Conservation (phyloP, 2,797 vertebrate genomes). For the Melanogrammus aeglefinus region DNA sequence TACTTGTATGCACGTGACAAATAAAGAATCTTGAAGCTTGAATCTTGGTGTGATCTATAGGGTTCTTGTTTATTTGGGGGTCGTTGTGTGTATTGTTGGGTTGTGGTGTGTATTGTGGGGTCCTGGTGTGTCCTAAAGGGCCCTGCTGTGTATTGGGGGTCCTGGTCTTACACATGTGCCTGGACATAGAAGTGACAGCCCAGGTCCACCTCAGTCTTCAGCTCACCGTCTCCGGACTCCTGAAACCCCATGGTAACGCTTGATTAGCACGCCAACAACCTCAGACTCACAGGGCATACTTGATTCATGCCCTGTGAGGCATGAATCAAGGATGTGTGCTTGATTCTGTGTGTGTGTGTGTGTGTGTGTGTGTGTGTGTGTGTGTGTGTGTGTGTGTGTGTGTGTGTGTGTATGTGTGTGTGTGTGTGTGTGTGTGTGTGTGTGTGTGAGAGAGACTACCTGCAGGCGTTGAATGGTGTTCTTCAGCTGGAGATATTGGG, state of each 20-base stretch:
- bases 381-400: no score
- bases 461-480: conserved; percentile 81
- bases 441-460: conserved; percentile 57
- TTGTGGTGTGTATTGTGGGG: neutral
- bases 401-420: no score
- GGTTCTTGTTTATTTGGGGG: no score
- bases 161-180: conserved; percentile 81
- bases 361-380: no score
- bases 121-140: neutral
- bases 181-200: conserved; percentile 89
- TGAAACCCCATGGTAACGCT: conserved; percentile 38
- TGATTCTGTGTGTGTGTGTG: no score
- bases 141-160: neutral
- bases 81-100: neutral
- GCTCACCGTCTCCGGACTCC: conserved; percentile 69
- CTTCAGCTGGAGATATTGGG: conserved; percentile 85
- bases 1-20: no score
- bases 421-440: no score
- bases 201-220: conserved; percentile 85
- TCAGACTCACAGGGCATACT: neutral
- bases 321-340: no score
- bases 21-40: no score
- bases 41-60: no score
- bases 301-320: no score
- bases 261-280: neutral